Evolutionary conservation across 2,888 invertebrate species (phyloP), one percentile per base, ranked within the genome.

Genomic region (Melanchra persicariae): DNA sequence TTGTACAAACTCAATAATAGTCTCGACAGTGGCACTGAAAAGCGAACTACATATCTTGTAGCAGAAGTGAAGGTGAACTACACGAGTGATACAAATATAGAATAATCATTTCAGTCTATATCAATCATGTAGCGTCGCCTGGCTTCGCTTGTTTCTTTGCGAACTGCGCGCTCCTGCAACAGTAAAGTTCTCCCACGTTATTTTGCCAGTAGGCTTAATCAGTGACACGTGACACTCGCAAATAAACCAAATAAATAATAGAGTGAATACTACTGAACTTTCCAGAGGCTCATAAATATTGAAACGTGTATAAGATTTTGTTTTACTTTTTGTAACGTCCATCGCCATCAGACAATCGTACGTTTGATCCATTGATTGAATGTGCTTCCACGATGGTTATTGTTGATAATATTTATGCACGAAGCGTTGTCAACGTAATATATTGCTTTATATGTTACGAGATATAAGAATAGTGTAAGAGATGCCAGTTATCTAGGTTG

Each of bases 371-470:
- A 88, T 89, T 87, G 80, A 89, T 90, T 89, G 89, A 85, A 91
- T 89, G 94, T 94, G 94, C 94, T 94, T 94, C 94, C 94, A 94
- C 91, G 85, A 89, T 88, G 85, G 84, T 89, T 88, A 86, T 87
- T 88, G 87, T 89, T 90, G 87, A 88, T 89, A 85, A 88, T n/a
- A n/a, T 88, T 86, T 87, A 88, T 87, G 89, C 91, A 91, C 87
- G 80, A 85, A 77, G 77, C 82, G 81, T 86, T 83, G 75, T 70
- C 79, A 81, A 70, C 74, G n/a, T n/a, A n/a, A n/a, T n/a, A 75
- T 66, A 82, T 82, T 78, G 84, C 87, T 87, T 86, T 82, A 79
- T 72, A 77, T 84, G 84, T 84, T 84, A 78, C 54, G 58, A 77
- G 22, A 71, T 59, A 65, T 79, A 79, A 61, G 55, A 55, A 63